These are phyloP conservation scores for Esox lucius DNA, from an alignment of 2,797 vertebrate genomes.

Conservation along the genomic window DNA sequence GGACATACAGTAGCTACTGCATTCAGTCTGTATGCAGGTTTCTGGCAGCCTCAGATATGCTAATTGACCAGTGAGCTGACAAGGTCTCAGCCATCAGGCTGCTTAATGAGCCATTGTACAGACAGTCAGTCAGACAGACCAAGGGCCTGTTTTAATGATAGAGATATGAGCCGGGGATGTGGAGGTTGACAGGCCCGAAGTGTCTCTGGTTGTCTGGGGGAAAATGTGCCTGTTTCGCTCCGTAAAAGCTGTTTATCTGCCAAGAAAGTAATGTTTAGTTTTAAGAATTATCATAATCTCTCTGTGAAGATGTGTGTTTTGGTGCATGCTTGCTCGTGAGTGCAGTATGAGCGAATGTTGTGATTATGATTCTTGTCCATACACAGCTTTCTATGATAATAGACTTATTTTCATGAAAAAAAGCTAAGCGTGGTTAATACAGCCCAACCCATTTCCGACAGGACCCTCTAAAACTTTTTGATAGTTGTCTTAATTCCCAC, in stretches of 20 bases:
- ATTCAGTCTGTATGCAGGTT: slow-evolving; percentile 51
- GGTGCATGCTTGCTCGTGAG: background rate
- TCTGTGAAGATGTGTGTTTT: background rate
- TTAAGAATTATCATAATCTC: background rate
- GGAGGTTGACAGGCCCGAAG: background rate
- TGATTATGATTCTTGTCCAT: background rate
- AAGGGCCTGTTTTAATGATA: slow-evolving; percentile 47
- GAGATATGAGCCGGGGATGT: slow-evolving; percentile 8
- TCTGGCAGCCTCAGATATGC: slow-evolving; percentile 66
- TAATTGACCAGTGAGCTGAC: slow-evolving; percentile 77
- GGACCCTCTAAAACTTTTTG: background rate
- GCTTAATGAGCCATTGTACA: slow-evolving; percentile 64
- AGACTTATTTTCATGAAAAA: background rate
- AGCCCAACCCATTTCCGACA: background rate
- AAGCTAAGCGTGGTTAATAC: background rate
- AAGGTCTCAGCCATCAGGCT: slow-evolving; percentile 69
- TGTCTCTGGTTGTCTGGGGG: background rate
- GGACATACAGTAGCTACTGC: background rate
- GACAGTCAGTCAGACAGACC: slow-evolving; percentile 23
- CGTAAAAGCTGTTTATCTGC: background rate
- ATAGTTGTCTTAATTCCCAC: background rate
- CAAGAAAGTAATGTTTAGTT: background rate
- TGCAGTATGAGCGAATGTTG: background rate
- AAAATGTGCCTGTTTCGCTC: background rate
- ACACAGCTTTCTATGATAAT: background rate